Evolutionary conservation across 2,113 vertebrate genomes (phyloP).

Genomic region (Hemicordylus capensis): DNA sequence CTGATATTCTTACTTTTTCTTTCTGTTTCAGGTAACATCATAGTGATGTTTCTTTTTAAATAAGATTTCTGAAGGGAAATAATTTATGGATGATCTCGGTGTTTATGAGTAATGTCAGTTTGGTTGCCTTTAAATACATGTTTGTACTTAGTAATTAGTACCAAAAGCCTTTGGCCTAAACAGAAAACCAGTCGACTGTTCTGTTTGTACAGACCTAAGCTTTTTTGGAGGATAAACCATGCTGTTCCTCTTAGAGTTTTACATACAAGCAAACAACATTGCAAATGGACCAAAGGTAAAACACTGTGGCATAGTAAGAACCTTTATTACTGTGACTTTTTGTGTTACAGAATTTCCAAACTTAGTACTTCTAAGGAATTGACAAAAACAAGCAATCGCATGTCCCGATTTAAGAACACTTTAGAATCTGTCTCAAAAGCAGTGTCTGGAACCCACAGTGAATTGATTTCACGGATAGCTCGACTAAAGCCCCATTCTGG

Average conservation of each 20-base stretch:
- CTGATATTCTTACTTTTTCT: constrained; percentile 19
- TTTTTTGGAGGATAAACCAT: constrained; percentile 67
- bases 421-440: constrained; percentile 91
- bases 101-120: constrained; percentile 83
- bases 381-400: constrained; percentile 80
- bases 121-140: constrained; percentile 79
- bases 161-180: constrained; percentile 75
- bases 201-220: constrained; percentile 57
- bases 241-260: constrained; percentile 68
- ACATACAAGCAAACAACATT: constrained; percentile 66
- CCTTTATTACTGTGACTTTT: constrained; percentile 64
- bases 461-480: constrained; percentile 86
- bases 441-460: constrained; percentile 86
- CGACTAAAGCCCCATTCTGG: constrained; percentile 80
- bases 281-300: constrained; percentile 70
- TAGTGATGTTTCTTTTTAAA: constrained; percentile 49
- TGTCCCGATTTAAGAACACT: constrained; percentile 90
- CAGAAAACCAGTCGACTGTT: constrained; percentile 72
- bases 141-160: constrained; percentile 79
- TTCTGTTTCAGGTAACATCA: constrained; percentile 70
- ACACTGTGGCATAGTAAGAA: constrained; percentile 70
- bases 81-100: constrained; percentile 57
- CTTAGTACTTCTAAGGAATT: constrained; percentile 84
- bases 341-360: constrained; percentile 76
- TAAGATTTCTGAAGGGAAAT: constrained; percentile 65